Evolutionary conservation across 2,888 invertebrate genomes (phyloP), one percentile per base, ranked within the genome.

Genomic region (Tholera decimalis): DNA sequence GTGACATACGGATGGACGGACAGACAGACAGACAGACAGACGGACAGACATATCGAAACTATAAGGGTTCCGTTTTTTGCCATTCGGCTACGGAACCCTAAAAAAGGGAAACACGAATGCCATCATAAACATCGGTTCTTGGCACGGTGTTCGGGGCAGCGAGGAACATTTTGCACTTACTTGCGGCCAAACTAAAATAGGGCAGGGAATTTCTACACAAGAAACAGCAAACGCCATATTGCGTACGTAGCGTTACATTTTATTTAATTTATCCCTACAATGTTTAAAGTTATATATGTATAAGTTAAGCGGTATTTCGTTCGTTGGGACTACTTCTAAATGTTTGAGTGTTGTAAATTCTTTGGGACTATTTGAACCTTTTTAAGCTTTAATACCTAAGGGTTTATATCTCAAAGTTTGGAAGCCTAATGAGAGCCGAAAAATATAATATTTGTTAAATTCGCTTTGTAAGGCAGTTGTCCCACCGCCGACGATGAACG

Each of bases 131-230:
- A 77, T 77, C 53, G 61, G 68, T 76, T 79, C 83, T 82, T 83
- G 82, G 82, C 83, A 82, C 83, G 56, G 51, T 83, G 72, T 73
- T 67, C 83, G 70, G 62, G 67, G 69, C 62, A 73, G 69, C 70
- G 60, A 74, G 76, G 79, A 80, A 83, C 80, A 80, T 78, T 82
- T 77, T 79, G 70, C 78, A 83, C 83, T 85, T 81, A 82, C 82
- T 84, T 84, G 82, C 69, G 82, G 82, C 69, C 66, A 75, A 77
- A 66, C 79, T 66, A 80, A 85, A 84, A 81, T 80, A 80, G 75
- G 73, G 74, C 72, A 79, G 75, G 72, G 66, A 75, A 82, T 85
- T 83, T 79, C 75, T 82, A 73, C 72, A 60, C 73, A 71, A 77
- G 79, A 84, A 85, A 72, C 69, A 62, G 74, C 55, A 64, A 74